These are phyloP conservation scores for Drosophila equinoxialis DNA, from an alignment of 1,140 invertebrate species.

Conservation along the genomic window DNA sequence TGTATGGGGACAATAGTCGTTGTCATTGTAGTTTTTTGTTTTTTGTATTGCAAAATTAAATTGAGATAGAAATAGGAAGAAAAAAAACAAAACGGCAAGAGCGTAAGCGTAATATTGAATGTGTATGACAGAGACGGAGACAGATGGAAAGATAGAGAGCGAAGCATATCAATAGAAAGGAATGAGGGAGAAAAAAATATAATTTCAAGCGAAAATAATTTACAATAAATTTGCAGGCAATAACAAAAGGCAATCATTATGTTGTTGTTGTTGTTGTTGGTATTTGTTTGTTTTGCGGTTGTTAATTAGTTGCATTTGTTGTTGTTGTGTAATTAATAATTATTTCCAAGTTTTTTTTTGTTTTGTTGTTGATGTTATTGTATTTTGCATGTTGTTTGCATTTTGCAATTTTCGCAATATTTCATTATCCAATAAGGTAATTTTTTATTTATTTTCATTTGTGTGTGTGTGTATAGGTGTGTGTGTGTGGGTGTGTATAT, in stretches of 20 bases:
- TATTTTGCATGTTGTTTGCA: background rate
- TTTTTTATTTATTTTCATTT: background rate
- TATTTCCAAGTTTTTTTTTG: conserved; percentile 21
- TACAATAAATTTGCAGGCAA: conserved; percentile 40
- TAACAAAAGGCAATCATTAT: conserved; percentile 33
- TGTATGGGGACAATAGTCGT: background rate
- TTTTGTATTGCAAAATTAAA: conserved; percentile 47
- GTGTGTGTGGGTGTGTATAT: conserved; percentile 17
- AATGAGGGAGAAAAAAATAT: conserved; percentile 7
- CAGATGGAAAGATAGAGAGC: conserved; percentile 14
- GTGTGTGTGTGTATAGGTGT: conserved; percentile 2
- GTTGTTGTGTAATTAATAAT: conserved; percentile 53
- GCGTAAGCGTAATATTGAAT: conserved; percentile 13
- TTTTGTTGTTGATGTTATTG: conserved; percentile 32
- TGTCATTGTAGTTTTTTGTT: conserved; percentile 39
- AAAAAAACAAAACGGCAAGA: background rate
- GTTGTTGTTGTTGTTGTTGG: conserved; percentile 36
- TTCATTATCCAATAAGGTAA: conserved; percentile 19
- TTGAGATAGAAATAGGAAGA: conserved; percentile 27
- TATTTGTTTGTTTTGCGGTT: conserved; percentile 46
- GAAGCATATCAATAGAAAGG: conserved; percentile 14
- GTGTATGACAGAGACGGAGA: conserved; percentile 31
- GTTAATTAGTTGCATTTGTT: conserved; percentile 60
- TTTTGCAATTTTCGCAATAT: conserved; percentile 20
- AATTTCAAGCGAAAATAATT: conserved; percentile 50